Conservation (phyloP, 2,888 invertebrate genomes). For the Craniophora ligustri region DNA sequence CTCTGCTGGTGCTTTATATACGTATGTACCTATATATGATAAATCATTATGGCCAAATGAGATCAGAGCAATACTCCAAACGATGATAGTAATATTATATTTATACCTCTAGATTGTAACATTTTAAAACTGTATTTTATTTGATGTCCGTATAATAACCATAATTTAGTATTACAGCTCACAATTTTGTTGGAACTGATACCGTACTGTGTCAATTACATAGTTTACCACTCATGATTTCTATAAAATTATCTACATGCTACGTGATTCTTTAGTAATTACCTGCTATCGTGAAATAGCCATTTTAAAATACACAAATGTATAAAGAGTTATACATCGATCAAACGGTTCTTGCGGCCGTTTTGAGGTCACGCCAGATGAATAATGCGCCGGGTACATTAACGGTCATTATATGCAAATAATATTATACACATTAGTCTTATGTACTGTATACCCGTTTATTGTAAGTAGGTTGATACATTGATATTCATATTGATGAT, state of each 20-base stretch:
- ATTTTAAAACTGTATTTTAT: conserved; percentile 37
- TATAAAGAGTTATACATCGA: conserved; percentile 56
- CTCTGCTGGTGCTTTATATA: no score
- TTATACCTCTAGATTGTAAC: conserved; percentile 12
- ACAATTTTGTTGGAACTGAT: conserved; percentile 49
- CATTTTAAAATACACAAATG: conserved; percentile 59
- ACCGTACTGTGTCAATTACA: conserved; percentile 45
- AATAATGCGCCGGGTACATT: conserved; percentile 81
- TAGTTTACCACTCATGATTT: conserved; percentile 58
- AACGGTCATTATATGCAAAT: conserved; percentile 88
- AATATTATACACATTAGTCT: conserved; percentile 74
- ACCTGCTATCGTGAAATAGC: conserved; percentile 57
- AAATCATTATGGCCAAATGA: no score
- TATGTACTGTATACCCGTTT: conserved; percentile 51
- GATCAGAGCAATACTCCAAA: no score
- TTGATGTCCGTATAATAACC: conserved; percentile 44
- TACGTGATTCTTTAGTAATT: conserved; percentile 60
- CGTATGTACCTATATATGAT: no score
- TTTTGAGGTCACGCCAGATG: conserved; percentile 83
- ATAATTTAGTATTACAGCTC: conserved; percentile 48
- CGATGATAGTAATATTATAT: not conserved
- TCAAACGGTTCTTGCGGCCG: conserved; percentile 78
- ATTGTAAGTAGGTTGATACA: conserved; percentile 50
- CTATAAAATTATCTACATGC: conserved; percentile 60
- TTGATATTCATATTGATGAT: conserved; percentile 31